Conservation (phyloP, 2,797 vertebrate species). For the Thunnus albacares region DNA sequence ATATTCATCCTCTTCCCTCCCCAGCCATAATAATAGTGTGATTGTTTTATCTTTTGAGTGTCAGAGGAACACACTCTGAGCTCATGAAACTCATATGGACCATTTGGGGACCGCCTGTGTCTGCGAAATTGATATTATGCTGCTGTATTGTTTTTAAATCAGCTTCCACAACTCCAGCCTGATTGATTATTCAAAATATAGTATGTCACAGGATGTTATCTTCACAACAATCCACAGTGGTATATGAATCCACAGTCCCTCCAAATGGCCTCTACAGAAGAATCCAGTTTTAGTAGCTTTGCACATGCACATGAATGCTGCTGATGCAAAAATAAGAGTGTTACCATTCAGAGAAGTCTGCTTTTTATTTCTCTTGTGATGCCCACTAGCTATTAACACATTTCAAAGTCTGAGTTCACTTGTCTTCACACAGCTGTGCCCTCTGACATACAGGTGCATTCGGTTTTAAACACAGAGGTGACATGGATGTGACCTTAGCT, state of each 20-base stretch:
- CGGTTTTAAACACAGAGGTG: slow-evolving; percentile 52
- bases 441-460: slow-evolving; percentile 64
- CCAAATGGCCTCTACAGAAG: background rate
- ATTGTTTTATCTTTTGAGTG: slow-evolving; percentile 24
- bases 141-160: slow-evolving; percentile 43
- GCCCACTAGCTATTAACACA: slow-evolving; percentile 47
- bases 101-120: slow-evolving; percentile 45
- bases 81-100: slow-evolving; percentile 21
- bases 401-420: slow-evolving; percentile 53
- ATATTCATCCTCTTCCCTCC: slow-evolving; percentile 18
- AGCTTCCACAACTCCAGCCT: slow-evolving; percentile 26
- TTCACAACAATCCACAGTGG: slow-evolving; percentile 7
- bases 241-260: background rate
- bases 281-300: slow-evolving; percentile 33
- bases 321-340: slow-evolving; percentile 13
- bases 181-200: background rate
- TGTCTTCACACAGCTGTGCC: slow-evolving; percentile 49
- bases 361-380: slow-evolving; percentile 31
- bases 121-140: background rate
- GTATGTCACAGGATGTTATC: slow-evolving; percentile 33
- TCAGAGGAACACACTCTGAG: slow-evolving; percentile 36
- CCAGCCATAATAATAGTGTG: slow-evolving; percentile 11
- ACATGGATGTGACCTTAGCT: slow-evolving; percentile 66
- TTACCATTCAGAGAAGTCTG: slow-evolving; percentile 40
- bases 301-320: slow-evolving; percentile 43